Evolutionary conservation across 2,797 vertebrate genomes (phyloP).

Genomic region (Sebastiscus albofasciatus): DNA sequence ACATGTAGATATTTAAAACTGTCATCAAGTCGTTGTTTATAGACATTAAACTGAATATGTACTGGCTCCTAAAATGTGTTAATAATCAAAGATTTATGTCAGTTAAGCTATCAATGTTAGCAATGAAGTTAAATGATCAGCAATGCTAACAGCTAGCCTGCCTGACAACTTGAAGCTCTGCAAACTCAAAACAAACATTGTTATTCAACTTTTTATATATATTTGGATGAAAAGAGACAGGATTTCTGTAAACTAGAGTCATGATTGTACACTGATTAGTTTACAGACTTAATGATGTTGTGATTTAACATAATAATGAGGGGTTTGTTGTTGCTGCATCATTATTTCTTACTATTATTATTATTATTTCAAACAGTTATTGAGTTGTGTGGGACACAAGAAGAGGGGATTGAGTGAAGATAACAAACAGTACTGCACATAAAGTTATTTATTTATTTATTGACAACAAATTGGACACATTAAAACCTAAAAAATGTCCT

Average conservation of each 20-base stretch:
- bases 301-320: neutral
- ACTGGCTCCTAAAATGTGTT: fast-evolving
- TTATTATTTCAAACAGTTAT: neutral
- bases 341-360: neutral
- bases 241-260: neutral
- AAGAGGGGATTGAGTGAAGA: neutral
- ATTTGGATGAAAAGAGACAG: neutral
- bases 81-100: neutral
- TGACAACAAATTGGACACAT: neutral
- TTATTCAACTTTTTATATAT: fast-evolving
- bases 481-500: neutral
- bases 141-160: conserved; percentile 57
- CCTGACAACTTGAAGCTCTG: conserved; percentile 4
- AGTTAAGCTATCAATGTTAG: conserved; percentile 21
- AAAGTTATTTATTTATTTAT: neutral
- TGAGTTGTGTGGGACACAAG: neutral
- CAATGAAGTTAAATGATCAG: conserved; percentile 40
- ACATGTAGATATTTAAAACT: neutral
- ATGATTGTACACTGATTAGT: neutral
- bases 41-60: fast-evolving
- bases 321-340: neutral
- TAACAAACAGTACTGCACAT: neutral
- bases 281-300: neutral
- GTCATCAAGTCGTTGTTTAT: fast-evolving
- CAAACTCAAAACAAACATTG: conserved; percentile 23